phyloP scores from a whole-genome alignment of 2,888 invertebrate genomes.

The Torymus auratus region DNA sequence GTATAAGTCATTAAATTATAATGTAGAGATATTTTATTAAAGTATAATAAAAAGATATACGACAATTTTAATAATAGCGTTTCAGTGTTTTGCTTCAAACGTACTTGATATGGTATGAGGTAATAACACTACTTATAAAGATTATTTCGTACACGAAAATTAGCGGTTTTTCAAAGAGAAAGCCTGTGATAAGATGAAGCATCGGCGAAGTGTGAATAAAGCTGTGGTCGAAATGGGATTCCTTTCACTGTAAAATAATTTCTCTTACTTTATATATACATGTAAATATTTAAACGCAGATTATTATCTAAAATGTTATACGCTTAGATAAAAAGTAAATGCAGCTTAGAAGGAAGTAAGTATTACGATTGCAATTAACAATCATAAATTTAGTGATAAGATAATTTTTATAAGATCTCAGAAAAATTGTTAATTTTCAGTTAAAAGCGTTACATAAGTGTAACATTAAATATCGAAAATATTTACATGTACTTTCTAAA shows the following conservation, averaged over 20 bases:
- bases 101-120: too few relatives aligned
- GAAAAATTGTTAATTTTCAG: not conserved
- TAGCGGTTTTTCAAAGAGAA: slow-evolving; percentile 36
- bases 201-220: not conserved
- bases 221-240: slow-evolving; percentile 4
- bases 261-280: slow-evolving; percentile 33
- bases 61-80: too few relatives aligned
- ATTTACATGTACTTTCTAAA: not conserved
- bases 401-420: not conserved
- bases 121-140: slow-evolving; percentile 1
- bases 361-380: not conserved
- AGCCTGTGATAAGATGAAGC: slow-evolving; percentile 29
- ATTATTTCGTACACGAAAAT: slow-evolving; percentile 13
- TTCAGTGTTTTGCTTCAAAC: too few relatives aligned
- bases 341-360: slow-evolving; percentile 5
- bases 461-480: not conserved
- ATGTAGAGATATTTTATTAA: too few relatives aligned
- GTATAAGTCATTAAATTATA: too few relatives aligned
- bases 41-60: too few relatives aligned
- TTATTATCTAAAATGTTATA: slow-evolving; percentile 12
- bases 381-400: slow-evolving; percentile 6
- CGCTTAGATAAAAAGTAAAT: slow-evolving; percentile 11
- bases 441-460: not conserved
- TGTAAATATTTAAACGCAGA: slow-evolving; percentile 23
- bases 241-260: slow-evolving; percentile 40